These are phyloP conservation scores for Peromyscus maniculatus DNA, from an alignment of 2,113 vertebrate genomes.

Conservation along the genomic window DNA sequence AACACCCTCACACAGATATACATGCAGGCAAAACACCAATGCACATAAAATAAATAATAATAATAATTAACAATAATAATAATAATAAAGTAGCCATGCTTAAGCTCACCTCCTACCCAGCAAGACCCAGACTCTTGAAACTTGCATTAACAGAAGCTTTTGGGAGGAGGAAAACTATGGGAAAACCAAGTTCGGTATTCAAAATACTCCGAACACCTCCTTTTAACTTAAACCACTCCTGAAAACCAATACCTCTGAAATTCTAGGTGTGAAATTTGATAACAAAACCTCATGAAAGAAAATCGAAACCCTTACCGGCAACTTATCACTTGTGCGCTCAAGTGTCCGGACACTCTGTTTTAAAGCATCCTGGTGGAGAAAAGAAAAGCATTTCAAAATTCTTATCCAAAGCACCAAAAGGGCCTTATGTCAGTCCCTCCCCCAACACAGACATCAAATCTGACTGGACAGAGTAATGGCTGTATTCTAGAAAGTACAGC, in stretches of 20 bases:
- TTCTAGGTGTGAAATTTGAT: not conserved
- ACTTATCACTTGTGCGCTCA: constrained; percentile 88
- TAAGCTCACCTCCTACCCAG: accelerated
- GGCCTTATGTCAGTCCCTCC: not conserved
- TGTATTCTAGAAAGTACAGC: not conserved
- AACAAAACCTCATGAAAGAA: not conserved
- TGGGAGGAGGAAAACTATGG: not conserved
- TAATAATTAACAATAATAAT: too few relatives aligned
- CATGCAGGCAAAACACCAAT: too few relatives aligned
- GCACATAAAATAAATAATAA: too few relatives aligned
- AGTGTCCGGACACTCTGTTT: constrained; percentile 91
- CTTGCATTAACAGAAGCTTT: accelerated
- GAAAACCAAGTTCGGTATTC: not conserved
- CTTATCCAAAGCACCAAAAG: not conserved
- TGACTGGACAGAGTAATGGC: not conserved
- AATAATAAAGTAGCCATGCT: too few relatives aligned
- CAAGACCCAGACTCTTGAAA: not conserved
- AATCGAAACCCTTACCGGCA: constrained; percentile 88
- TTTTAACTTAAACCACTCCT: not conserved
- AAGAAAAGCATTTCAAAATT: constrained; percentile 43
- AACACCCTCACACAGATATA: too few relatives aligned
- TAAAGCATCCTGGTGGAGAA: constrained; percentile 88
- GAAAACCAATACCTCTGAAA: not conserved
- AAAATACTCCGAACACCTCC: not conserved
- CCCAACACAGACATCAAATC: not conserved